phyloP scores from a whole-genome alignment of 92 coral and sea anemone genomes.

The Pocillopora meandrina region DNA sequence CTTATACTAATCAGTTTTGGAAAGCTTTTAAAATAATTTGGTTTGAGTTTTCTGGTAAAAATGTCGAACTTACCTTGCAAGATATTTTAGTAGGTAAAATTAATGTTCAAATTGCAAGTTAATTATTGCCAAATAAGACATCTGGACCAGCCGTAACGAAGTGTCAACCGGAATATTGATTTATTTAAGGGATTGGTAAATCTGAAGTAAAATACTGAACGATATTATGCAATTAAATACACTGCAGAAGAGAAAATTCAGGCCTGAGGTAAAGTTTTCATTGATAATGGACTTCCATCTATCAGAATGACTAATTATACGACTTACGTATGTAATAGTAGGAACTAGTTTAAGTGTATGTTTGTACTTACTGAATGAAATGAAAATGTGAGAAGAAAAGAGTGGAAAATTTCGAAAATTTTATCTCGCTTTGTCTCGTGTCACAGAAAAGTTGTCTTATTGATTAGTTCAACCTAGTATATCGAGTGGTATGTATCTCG shows the following conservation, averaged over 20 bases:
- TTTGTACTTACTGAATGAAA: no score
- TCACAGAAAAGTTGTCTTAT: no score
- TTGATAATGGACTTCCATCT: not conserved
- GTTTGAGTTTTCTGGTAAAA: not conserved
- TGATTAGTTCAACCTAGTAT: no score
- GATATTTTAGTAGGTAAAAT: slow-evolving; percentile 10
- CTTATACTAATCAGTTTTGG: slow-evolving; percentile 10
- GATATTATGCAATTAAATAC: not conserved
- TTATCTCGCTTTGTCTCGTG: no score
- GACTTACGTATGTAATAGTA: no score
- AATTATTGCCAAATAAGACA: no score
- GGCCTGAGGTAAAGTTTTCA: not conserved
- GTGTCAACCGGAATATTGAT: not conserved
- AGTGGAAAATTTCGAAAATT: no score
- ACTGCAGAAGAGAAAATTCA: not conserved
- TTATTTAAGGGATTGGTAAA: not conserved
- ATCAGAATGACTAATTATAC: no score
- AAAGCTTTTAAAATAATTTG: not conserved
- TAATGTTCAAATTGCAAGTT: no score
- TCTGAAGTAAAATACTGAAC: not conserved
- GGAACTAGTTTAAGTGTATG: no score
- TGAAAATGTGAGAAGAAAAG: no score
- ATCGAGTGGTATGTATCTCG: no score
- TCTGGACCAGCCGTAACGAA: not conserved
- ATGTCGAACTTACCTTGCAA: not conserved